Base-by-base conservation (phyloP, 2,888 invertebrate genomes). In the Chirona hameri region DNA sequence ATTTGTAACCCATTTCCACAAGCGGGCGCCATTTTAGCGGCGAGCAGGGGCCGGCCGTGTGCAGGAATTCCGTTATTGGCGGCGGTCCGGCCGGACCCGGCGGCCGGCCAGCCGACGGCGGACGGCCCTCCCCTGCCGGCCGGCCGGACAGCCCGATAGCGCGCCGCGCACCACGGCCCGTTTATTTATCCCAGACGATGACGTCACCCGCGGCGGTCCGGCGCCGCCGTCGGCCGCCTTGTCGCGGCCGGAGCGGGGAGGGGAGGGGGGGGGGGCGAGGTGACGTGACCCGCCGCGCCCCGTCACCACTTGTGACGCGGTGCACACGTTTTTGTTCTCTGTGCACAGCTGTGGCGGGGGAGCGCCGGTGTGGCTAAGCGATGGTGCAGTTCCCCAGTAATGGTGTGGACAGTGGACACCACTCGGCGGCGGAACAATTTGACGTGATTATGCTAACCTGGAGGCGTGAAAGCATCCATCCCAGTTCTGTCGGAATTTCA, bases 51-150 rank as follows among this genome's bases (percentile, higher is more conserved):
- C 52, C 7, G 52, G 52, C 52, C 0, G 21, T 76, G 76, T 46
- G 76, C 76, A 76, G 76, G 76, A 76, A 76, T 76, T 76, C 76
- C 76, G 76, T 76, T 76, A 76, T 76, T 76, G 76, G 76, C 39
- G 46, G 39, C 46, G 21, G 72, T 2, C 18, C 72, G 72, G 72
- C 24, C 76, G 76, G 39, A 2, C 39, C 46, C 39, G 76, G 72
- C 72, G 72, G 21, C 18, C 7, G 72, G 72, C 9, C 14, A 18
- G 76, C 39, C 4, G 76, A 15, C 72, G 46, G 24, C 29, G 69
- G 24, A 5, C 24, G 24, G 76, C 21, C 27, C 24, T 21, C 39
- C 76, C 76, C 24, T 9, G 27, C 72, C 0, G 39, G 31, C 72
- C 31, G 46, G 76, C 46, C 31, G 46, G 52, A 52, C 52, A 39